Evolutionary conservation across 2,888 invertebrate genomes (phyloP).

Genomic region (Sarcophaga rosellei): DNA sequence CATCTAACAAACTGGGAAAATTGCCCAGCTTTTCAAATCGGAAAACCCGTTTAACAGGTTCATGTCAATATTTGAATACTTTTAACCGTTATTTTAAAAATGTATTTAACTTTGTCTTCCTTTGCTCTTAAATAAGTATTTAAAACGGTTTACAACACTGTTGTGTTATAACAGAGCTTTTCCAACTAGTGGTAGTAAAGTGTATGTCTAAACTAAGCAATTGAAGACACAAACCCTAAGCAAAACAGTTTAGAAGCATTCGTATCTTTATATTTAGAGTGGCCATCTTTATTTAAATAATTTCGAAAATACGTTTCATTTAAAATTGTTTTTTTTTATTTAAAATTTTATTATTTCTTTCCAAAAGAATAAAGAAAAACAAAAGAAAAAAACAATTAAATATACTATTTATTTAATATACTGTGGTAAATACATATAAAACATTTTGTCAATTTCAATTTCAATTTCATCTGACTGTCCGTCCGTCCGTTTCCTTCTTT

Average conservation of each 20-base stretch:
- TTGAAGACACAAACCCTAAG: background rate
- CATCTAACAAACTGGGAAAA: too few relatives aligned
- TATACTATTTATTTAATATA: slow-evolving; percentile 28
- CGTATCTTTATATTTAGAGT: background rate
- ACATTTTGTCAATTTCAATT: slow-evolving; percentile 37
- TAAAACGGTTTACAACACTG: slow-evolving; percentile 20
- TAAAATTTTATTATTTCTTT: slow-evolving; percentile 36
- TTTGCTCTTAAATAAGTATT: background rate
- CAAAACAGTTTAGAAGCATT: background rate
- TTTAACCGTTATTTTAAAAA: too few relatives aligned
- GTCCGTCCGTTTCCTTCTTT: background rate
- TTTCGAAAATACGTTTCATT: background rate
- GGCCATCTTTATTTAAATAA: background rate
- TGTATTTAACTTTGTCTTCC: too few relatives aligned
- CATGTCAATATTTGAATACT: too few relatives aligned
- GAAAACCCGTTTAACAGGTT: too few relatives aligned
- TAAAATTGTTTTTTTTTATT: slow-evolving; percentile 6
- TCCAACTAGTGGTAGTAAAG: background rate
- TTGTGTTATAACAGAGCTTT: background rate
- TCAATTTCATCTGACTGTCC: background rate
- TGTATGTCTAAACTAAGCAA: background rate
- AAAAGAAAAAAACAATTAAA: slow-evolving; percentile 38
- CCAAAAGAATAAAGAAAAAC: slow-evolving; percentile 44
- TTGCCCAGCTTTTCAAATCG: too few relatives aligned
- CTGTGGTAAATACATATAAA: slow-evolving; percentile 59